Evolutionary conservation across 1,140 invertebrate species (phyloP), one percentile per base, ranked within the genome.

Genomic region (Drosophila serrata): DNA sequence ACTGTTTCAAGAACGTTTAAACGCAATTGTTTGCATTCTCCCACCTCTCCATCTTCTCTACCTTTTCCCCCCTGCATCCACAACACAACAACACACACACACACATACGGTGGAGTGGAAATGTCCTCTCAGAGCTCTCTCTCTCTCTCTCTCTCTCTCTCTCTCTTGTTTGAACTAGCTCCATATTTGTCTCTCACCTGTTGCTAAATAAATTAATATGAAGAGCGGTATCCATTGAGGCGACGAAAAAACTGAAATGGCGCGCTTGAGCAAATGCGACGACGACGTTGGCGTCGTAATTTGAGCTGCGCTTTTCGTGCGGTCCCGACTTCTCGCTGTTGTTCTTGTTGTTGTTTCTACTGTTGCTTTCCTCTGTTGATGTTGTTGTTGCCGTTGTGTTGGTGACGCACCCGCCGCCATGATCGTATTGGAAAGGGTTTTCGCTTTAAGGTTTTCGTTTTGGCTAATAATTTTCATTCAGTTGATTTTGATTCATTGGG

Each of bases 211-310:
- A 63, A 91, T 91, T 76, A 91, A 76, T 76, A 87, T 81, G 64
- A 84, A 81, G 88, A 91, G 82, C 82, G 90, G 81, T 87, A 91
- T 91, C 87, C 87, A 91, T 84, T 91, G 88, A 51, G 86, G 78
- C 46, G 75, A 64, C 61, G 61, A 64, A 61, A 60, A 64, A 64
- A 61, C 61, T 81, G 85, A 90, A 81, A 85, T 75, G 69, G 81
- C 86, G 81, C 85, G 85, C 85, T 85, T 90, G 81, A 90, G 85
- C 85, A 88, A 75, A 81, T 77, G 68, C 62, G 68, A 73, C 57
- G 68, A 73, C 57, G 53, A 67, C 57, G 62, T 45, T 58, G 59
- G 42, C 69, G 62, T 73, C 82, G 81, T 85, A 64, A 90, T 69
- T 81, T 84, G 84, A 90, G 81, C 85, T 90, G 85, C 77, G 85